A percentile compares a stretch with the other conserved stretches of the same genome.
phyloP scores from a whole-genome alignment of 2,888 invertebrate species.

The Zootermopsis nevadensis region DNA sequence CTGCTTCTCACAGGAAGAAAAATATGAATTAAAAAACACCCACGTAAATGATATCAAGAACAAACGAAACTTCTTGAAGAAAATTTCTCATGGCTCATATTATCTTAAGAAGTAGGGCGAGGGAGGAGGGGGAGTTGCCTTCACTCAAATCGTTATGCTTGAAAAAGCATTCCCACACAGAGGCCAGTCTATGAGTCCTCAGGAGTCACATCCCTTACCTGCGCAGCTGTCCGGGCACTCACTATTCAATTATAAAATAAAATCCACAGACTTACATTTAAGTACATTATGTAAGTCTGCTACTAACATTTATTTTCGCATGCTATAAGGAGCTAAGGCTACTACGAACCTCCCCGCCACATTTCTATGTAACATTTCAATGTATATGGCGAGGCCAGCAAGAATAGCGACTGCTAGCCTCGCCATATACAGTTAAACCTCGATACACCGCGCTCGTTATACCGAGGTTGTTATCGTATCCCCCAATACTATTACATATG shows the following conservation, averaged over 20 bases:
- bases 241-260: background rate
- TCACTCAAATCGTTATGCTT: slow-evolving; percentile 4
- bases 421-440: too few relatives aligned
- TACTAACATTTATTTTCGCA: too few relatives aligned
- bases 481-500: too few relatives aligned
- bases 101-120: slow-evolving; percentile 16
- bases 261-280: background rate
- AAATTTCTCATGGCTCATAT: slow-evolving; percentile 39
- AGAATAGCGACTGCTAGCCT: too few relatives aligned
- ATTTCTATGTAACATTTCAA: too few relatives aligned
- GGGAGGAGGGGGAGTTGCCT: background rate
- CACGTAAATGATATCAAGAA: slow-evolving; percentile 31
- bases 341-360: too few relatives aligned
- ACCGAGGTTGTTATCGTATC: too few relatives aligned
- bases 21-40: background rate
- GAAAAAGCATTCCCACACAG: slow-evolving; percentile 28
- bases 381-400: too few relatives aligned
- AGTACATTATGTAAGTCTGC: background rate
- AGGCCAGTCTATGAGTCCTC: background rate
- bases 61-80: slow-evolving; percentile 26
- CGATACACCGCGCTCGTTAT: too few relatives aligned
- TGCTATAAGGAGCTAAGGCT: too few relatives aligned
- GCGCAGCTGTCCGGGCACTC: background rate
- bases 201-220: background rate
- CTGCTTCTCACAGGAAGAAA: background rate